Conservation (phyloP, 2,797 vertebrate species). For the Sparidentex hasta region DNA sequence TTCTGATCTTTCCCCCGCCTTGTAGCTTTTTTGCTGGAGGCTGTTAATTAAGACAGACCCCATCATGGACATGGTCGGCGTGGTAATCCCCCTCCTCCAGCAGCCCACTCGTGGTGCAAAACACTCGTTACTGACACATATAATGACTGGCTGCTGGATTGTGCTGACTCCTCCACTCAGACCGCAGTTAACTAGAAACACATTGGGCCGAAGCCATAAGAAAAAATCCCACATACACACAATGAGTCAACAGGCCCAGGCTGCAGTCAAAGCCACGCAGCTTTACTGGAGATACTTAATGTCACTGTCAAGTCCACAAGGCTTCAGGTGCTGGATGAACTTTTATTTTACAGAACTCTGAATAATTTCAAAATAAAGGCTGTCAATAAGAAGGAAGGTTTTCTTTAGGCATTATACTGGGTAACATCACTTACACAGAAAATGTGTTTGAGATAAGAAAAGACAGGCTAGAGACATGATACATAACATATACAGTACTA, state of each 20-base stretch:
- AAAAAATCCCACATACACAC: slow-evolving; percentile 46
- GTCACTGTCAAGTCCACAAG: slow-evolving; percentile 1
- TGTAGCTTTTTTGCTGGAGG: slow-evolving; percentile 19
- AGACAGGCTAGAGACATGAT: neutral
- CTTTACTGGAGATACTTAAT: neutral
- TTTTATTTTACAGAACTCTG: neutral
- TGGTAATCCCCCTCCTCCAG: slow-evolving; percentile 56
- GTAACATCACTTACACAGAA: neutral
- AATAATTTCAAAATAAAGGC: neutral
- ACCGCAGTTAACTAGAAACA: slow-evolving; percentile 82
- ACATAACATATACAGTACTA: neutral
- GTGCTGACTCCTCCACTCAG: slow-evolving; percentile 79
- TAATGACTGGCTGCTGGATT: slow-evolving; percentile 79
- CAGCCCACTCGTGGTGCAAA: slow-evolving; percentile 72
- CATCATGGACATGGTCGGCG: slow-evolving; percentile 52
- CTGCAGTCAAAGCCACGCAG: neutral
- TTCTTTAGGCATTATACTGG: neutral
- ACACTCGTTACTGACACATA: slow-evolving; percentile 80
- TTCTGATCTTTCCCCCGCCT: slow-evolving; percentile 26
- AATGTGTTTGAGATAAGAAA: neutral
- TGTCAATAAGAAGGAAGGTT: neutral
- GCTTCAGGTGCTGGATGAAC: neutral
- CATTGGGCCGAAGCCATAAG: slow-evolving; percentile 71
- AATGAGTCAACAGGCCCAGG: slow-evolving; percentile 22
- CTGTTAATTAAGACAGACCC: slow-evolving; percentile 56